Base-by-base conservation (phyloP, 1,140 invertebrate genomes). In the Polypedilum pembai region DNA sequence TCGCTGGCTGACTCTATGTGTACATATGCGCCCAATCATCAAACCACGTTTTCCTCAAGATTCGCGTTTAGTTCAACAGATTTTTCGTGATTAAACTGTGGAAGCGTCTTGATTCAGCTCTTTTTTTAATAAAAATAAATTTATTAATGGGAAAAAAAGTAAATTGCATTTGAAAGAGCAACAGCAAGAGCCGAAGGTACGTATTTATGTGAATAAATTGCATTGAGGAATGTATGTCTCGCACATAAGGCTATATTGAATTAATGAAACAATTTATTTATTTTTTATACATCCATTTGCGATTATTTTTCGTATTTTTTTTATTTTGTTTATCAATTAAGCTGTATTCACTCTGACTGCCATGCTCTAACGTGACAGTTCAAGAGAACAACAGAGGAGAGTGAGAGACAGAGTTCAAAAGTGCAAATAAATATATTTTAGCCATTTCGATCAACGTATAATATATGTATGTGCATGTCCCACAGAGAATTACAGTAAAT, bases 81-180 rank as follows among this genome's bases (percentile, higher is more conserved):
- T 73, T 73, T 73, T 20, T 73, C 73, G 73, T 41, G 40, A 73
- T 45, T 69, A 69, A 69, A 69, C 65, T 69, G n/a, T 18, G 65
- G 65, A 69, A 69, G 65, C 65, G 65, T 69, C 65, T 69, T 69
- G 17, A 21, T 10, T 10, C 18, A 8, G 63, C 63, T 66, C 17
- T 18, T 21, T 69, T 45, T 69, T 69, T 69, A 69, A 20, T 18
- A 69, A 69, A 69, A 69, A 69, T 69, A 21, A 69, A 69, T 69
- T 69, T 69, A 69, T 69, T 69, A 69, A 69, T 69, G 65, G 65
- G 65, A 69, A 69, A 66, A n/a, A 69, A 69, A 21, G 65, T 69
- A 21, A 69, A 69, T 69, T 69, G 65, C 65, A 69, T 20, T 69
- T 56, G 12, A 33, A 33, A 56, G 45, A 56, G n/a, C 45, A n/a